phyloP scores from a whole-genome alignment of 2,113 vertebrate genomes.

The Leptobrachium leishanense region DNA sequence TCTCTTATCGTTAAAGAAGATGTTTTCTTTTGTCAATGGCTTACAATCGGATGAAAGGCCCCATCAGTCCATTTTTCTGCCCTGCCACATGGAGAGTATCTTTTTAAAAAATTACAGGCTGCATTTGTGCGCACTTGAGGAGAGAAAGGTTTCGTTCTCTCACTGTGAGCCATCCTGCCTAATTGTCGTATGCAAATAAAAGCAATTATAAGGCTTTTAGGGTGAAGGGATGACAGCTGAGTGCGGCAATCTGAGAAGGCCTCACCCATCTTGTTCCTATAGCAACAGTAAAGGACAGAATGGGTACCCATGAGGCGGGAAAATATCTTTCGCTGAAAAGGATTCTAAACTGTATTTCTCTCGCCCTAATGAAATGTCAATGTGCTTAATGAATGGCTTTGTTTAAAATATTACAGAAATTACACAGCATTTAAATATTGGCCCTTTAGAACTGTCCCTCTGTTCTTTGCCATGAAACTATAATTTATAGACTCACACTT shows the following conservation, averaged over 20 bases:
- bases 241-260: conserved; percentile 91
- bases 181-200: conserved; percentile 99
- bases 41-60: conserved; percentile 85
- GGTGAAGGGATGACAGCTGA: conserved; percentile 99
- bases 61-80: conserved; percentile 80
- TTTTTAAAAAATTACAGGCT: conserved; percentile 84
- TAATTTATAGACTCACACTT: conserved; percentile 69
- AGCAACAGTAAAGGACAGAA: conserved; percentile 86
- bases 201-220: conserved; percentile 99
- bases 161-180: conserved; percentile 99
- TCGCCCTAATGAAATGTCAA: conserved; percentile 65
- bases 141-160: conserved; percentile 95
- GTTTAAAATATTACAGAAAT: conserved; percentile 74
- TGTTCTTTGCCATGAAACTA: conserved; percentile 73
- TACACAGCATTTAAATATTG: conserved; percentile 68
- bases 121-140: conserved; percentile 81
- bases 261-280: conserved; percentile 98
- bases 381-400: conserved; percentile 68
- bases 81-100: conserved; percentile 80
- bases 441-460: conserved; percentile 56
- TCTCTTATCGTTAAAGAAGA: conserved; percentile 79
- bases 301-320: conserved; percentile 75
- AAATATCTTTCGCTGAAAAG: conserved; percentile 73
- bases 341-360: conserved; percentile 67
- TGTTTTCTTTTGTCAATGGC: conserved; percentile 86